These are phyloP conservation scores for Phalanger gymnotis DNA, from an alignment of 2,797 vertebrate species.

Conservation along the genomic window DNA sequence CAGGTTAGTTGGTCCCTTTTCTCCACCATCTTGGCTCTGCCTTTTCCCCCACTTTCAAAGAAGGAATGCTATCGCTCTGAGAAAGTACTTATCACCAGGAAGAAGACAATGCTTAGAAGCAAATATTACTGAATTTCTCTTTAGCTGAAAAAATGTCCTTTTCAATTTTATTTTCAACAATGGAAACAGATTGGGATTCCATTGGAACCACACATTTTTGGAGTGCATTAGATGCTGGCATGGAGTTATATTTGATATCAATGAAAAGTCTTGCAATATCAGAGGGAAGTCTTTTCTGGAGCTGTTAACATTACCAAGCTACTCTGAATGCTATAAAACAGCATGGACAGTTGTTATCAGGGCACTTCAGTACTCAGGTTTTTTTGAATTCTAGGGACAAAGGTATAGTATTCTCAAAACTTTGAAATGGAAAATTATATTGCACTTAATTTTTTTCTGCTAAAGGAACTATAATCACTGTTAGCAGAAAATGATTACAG, in stretches of 20 bases:
- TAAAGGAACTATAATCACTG: too few species aligned
- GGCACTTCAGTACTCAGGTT: neutral
- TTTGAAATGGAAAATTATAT: too few species aligned
- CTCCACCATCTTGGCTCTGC: neutral
- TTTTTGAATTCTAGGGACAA: slow-evolving; percentile 3
- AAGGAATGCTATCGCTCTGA: neutral
- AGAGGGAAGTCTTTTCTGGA: slow-evolving; percentile 7
- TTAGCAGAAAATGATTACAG: too few species aligned
- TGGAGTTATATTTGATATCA: neutral
- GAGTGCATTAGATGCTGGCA: neutral
- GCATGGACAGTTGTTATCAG: neutral
- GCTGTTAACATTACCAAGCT: neutral
- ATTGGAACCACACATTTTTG: neutral
- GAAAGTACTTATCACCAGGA: neutral
- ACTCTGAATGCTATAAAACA: slow-evolving; percentile 1
- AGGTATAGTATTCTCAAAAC: too few species aligned
- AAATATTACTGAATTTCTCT: neutral
- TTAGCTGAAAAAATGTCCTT: slow-evolving; percentile 9
- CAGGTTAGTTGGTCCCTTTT: too few species aligned
- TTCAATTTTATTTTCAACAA: slow-evolving; percentile 7
- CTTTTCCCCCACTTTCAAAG: neutral
- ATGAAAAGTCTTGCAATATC: neutral
- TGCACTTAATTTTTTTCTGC: too few species aligned
- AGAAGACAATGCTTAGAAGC: neutral
- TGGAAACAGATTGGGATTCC: neutral